A percentile compares a stretch with the other conserved stretches of the same genome.
phyloP scores from a whole-genome alignment of 2,888 invertebrate species.

The Hydriomena furcata region DNA sequence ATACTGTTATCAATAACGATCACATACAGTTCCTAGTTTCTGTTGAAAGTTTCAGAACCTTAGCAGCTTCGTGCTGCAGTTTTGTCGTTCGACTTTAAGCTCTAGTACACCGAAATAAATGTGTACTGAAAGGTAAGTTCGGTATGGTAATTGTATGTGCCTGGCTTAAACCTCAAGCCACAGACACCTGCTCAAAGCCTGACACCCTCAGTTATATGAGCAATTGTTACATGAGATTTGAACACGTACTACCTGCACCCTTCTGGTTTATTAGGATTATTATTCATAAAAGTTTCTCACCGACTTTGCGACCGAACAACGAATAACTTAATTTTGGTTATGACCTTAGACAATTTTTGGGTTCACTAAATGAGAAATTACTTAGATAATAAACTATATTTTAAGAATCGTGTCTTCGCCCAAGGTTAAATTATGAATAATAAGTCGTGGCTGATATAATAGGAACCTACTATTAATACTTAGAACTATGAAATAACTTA shows the following conservation, averaged over 20 bases:
- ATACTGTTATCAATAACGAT: constrained; percentile 39
- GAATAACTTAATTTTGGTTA: too few species aligned
- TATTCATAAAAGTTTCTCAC: too few species aligned
- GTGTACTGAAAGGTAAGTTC: constrained; percentile 1
- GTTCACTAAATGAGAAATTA: too few species aligned
- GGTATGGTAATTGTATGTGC: constrained; percentile 39
- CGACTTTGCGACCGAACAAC: too few species aligned
- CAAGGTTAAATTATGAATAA: too few species aligned
- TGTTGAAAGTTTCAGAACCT: constrained; percentile 38
- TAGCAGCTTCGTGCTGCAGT: constrained; percentile 23
- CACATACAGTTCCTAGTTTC: constrained; percentile 39
- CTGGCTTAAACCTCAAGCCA: constrained; percentile 55
- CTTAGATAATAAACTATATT: too few species aligned
- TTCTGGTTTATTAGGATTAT: too few species aligned
- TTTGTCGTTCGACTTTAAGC: constrained; percentile 23
- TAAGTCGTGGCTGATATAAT: too few species aligned
- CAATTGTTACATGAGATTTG: constrained; percentile 53
- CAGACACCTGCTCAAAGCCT: constrained; percentile 60
- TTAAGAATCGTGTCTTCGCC: too few species aligned
- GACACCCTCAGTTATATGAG: constrained; percentile 57
- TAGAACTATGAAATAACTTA: too few species aligned
- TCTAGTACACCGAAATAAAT: constrained; percentile 27
- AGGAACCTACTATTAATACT: too few species aligned
- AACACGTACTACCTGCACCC: neutral
- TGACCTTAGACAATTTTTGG: too few species aligned